A percentile compares a stretch with the other conserved stretches of the same genome.
These are phyloP conservation scores for Eupithecia subfuscata DNA, from an alignment of 2,888 invertebrate genomes.

Conservation along the genomic window DNA sequence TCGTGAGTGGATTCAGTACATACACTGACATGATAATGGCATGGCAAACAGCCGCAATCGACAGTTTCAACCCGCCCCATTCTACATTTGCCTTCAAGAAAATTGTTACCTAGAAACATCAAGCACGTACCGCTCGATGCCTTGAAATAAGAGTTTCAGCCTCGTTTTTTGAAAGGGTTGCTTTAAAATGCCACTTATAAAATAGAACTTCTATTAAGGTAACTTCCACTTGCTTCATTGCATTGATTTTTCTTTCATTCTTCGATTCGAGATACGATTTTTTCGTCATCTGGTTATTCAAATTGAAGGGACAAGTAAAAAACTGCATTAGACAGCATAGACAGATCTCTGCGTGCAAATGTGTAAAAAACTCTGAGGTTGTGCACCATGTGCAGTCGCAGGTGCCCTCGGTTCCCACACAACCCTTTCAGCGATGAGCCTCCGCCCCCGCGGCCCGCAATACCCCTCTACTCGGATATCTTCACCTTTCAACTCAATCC, in stretches of 20 bases:
- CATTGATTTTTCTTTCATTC: background rate
- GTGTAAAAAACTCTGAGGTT: constrained; percentile 76
- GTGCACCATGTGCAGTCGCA: constrained; percentile 82
- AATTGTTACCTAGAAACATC: background rate
- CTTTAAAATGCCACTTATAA: background rate
- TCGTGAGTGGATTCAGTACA: constrained; percentile 54
- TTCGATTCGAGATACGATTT: background rate
- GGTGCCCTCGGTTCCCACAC: constrained; percentile 85
- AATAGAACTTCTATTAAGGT: background rate
- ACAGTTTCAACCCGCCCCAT: constrained; percentile 73
- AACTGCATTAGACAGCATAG: constrained; percentile 72
- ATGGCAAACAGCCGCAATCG: constrained; percentile 75
- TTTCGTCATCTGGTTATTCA: constrained; percentile 36
- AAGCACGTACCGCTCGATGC: no score
- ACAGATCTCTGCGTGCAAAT: constrained; percentile 74
- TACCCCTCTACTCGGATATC: constrained; percentile 59
- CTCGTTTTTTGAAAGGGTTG: background rate
- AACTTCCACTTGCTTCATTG: background rate
- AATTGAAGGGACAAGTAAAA: constrained; percentile 65
- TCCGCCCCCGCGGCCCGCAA: constrained; percentile 61
- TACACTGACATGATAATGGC: constrained; percentile 78
- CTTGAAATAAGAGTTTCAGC: background rate
- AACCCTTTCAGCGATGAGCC: constrained; percentile 80
- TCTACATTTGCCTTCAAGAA: constrained; percentile 27
- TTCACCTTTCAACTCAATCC: constrained; percentile 49